phyloP scores from a whole-genome alignment of 2,888 invertebrate genomes.

The Cerceris ruficornis region DNA sequence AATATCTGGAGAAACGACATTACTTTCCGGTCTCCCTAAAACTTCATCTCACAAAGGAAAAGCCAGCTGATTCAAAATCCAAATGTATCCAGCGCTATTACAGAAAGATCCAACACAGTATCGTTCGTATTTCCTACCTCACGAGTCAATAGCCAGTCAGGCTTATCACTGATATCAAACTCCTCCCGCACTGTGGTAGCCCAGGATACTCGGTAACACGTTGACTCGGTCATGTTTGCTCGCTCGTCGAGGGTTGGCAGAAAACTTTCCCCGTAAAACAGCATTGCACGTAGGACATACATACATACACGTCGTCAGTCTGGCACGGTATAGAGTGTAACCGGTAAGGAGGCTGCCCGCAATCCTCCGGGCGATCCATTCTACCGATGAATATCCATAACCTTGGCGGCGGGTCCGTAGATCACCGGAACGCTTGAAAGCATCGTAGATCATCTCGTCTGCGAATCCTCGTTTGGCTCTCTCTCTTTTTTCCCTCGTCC shows the following conservation, averaged over 20 bases:
- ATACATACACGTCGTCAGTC: constrained; percentile 21
- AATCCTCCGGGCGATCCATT: constrained; percentile 55
- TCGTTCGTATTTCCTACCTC: not conserved
- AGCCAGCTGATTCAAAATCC: too few species aligned
- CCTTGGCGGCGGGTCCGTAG: constrained; percentile 45
- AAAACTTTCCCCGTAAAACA: constrained; percentile 60
- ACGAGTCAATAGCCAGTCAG: constrained; percentile 16
- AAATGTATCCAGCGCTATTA: not conserved
- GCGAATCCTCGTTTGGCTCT: constrained; percentile 31
- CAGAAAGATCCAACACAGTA: not conserved
- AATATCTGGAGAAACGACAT: too few species aligned
- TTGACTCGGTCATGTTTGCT: constrained; percentile 40
- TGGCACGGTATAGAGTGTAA: constrained; percentile 27
- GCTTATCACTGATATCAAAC: constrained; percentile 25
- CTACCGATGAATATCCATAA: constrained; percentile 63
- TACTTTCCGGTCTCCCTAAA: too few species aligned
- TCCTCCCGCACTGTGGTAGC: not conserved
- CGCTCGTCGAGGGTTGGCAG: constrained; percentile 25
- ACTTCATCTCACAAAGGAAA: not conserved
- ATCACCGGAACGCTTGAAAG: constrained; percentile 54
- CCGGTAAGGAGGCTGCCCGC: constrained; percentile 29
- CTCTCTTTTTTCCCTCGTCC: not conserved
- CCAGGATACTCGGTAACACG: constrained; percentile 8
- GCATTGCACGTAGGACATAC: constrained; percentile 7
- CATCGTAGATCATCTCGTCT: constrained; percentile 53